Percentiles rank a stretch among this genome's conserved stretches.
Evolutionary conservation across 2,113 vertebrate species (phyloP).

Genomic region (Spilogale gracilis): DNA sequence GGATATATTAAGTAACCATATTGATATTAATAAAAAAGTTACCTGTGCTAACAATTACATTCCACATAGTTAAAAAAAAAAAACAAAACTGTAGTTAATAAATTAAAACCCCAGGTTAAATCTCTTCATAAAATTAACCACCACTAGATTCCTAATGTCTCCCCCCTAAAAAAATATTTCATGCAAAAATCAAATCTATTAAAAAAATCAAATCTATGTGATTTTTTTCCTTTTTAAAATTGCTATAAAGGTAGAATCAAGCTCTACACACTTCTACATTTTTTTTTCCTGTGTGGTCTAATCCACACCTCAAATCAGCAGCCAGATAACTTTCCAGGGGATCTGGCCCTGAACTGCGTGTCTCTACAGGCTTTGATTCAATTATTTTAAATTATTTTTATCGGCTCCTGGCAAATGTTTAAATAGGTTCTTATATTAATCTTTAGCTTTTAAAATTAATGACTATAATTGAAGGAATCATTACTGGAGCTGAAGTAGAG

Average conservation of each 20-base stretch:
- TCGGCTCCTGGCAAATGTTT: conserved; percentile 57
- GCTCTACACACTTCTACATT: not conserved
- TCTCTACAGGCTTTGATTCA: not conserved
- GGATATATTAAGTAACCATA: not conserved
- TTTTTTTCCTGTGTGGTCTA: not conserved
- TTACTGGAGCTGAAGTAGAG: not conserved
- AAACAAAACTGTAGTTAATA: not conserved
- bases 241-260: not conserved
- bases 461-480: conserved; percentile 39
- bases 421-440: conserved; percentile 58
- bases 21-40: not conserved
- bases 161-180: not conserved
- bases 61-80: not conserved
- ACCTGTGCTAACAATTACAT: not conserved
- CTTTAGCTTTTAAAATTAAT: conserved; percentile 72
- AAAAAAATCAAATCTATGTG: not conserved
- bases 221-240: not conserved
- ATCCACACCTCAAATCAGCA: not conserved
- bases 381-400: conserved; percentile 60
- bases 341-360: not conserved
- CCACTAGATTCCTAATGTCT: not conserved
- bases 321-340: not conserved
- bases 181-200: not conserved
- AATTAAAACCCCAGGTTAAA: not conserved
- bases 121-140: not conserved